These are phyloP conservation scores for Phragmatobia fuliginosa DNA, from an alignment of 2,888 invertebrate species.

Conservation along the genomic window DNA sequence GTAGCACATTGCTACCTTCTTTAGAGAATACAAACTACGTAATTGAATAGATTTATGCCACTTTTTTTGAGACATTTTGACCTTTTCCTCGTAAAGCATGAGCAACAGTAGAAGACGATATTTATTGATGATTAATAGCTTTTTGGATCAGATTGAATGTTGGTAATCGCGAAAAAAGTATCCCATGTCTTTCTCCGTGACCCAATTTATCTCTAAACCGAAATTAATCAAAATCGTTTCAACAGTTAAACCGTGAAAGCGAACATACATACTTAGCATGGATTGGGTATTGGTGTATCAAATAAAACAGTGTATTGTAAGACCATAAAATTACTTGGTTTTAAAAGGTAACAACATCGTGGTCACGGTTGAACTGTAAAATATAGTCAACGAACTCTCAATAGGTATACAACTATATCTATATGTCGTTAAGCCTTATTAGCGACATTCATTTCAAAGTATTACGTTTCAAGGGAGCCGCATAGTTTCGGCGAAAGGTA, in stretches of 20 bases:
- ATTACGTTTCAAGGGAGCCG: not conserved
- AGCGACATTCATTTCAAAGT: not conserved
- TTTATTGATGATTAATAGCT: too few relatives aligned
- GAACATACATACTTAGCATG: too few relatives aligned
- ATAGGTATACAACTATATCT: not conserved
- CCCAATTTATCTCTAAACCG: too few relatives aligned
- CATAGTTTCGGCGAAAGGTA: not conserved
- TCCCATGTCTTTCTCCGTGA: too few relatives aligned
- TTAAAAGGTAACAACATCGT: too few relatives aligned
- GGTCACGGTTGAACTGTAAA: not conserved
- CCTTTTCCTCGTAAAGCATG: slow-evolving; percentile 27
- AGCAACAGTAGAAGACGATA: slow-evolving; percentile 17
- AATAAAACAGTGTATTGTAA: not conserved
- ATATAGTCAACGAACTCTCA: not conserved
- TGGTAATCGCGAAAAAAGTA: too few relatives aligned
- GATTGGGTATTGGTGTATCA: too few relatives aligned
- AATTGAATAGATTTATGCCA: slow-evolving; percentile 34
- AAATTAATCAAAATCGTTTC: too few relatives aligned
- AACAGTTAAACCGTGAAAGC: too few relatives aligned
- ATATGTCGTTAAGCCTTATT: not conserved
- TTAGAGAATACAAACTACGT: slow-evolving; percentile 50
- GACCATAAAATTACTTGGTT: not conserved
- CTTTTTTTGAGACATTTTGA: slow-evolving; percentile 33
- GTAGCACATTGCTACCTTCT: slow-evolving; percentile 41
- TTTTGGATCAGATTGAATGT: too few relatives aligned